phyloP scores from a whole-genome alignment of 2,888 invertebrate genomes.

The Endomychus coccineus region DNA sequence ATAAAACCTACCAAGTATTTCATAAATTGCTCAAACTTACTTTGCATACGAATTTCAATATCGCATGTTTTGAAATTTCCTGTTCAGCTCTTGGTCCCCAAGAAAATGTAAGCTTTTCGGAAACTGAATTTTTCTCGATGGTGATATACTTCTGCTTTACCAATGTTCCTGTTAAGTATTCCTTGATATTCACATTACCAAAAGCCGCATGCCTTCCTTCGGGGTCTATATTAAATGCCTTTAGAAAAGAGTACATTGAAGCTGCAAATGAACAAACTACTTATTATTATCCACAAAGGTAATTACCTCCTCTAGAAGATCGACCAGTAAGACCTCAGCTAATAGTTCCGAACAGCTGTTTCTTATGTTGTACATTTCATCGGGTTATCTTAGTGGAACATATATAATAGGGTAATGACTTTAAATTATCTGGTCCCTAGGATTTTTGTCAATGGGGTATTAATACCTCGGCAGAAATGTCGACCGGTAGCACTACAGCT shows the following conservation, averaged over 20 bases:
- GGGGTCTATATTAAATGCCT: slow-evolving; percentile 25
- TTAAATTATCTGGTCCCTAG: no score
- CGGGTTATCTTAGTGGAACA: no score
- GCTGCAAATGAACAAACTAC: slow-evolving; percentile 20
- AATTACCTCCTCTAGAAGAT: no score
- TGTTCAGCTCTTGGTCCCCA: slow-evolving; percentile 32
- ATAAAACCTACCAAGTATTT: background rate
- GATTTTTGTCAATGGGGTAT: no score
- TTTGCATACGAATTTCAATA: slow-evolving; percentile 32
- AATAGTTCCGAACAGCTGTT: no score
- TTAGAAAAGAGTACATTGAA: slow-evolving; percentile 29
- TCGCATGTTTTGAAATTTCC: slow-evolving; percentile 30
- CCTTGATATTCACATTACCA: slow-evolving; percentile 30
- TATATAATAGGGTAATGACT: no score
- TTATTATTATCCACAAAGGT: background rate
- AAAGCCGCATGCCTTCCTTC: slow-evolving; percentile 27
- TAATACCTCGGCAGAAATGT: no score
- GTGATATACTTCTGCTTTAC: slow-evolving; percentile 28
- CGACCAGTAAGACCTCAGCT: no score
- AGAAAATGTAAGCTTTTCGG: slow-evolving; percentile 23
- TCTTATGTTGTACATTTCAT: no score
- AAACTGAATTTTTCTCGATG: slow-evolving; percentile 24
- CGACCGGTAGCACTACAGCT: no score
- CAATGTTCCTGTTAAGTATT: slow-evolving; percentile 26
- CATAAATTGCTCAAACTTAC: slow-evolving; percentile 17